phyloP scores from a whole-genome alignment of 2,113 vertebrate species.

The Rana temporaria region DNA sequence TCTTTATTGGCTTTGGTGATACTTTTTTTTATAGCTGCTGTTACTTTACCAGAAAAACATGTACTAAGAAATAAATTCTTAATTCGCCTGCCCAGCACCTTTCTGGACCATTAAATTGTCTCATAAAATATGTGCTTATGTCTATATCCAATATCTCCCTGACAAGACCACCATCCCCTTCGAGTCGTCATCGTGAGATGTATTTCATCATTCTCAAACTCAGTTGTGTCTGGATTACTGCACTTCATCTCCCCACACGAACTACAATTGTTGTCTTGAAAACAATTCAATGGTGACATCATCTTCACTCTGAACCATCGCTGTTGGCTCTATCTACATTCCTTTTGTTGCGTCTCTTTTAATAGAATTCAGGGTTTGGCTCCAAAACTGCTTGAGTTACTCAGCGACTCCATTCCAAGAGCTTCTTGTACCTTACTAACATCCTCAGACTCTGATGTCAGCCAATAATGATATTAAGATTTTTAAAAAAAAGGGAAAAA shows the following conservation, averaged over 20 bases:
- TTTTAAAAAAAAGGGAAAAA: slow-evolving; percentile 53
- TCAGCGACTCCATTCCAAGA: slow-evolving; percentile 65
- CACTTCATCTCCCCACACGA: slow-evolving; percentile 7
- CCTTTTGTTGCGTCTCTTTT: slow-evolving; percentile 47
- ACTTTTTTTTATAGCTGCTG: slow-evolving; percentile 36
- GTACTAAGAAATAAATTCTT: slow-evolving; percentile 9
- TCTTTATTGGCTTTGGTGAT: slow-evolving; percentile 1
- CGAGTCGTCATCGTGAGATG: slow-evolving; percentile 46
- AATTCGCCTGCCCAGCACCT: slow-evolving; percentile 45
- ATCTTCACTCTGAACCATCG: slow-evolving; percentile 62
- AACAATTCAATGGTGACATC: slow-evolving; percentile 70
- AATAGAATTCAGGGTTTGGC: slow-evolving; percentile 72
- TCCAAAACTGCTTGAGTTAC: slow-evolving; percentile 67
- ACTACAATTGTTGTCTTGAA: slow-evolving; percentile 68
- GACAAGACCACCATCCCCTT: neutral
- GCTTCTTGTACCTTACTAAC: slow-evolving; percentile 58
- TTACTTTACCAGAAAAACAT: slow-evolving; percentile 41
- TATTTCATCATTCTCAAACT: slow-evolving; percentile 42
- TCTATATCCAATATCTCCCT: neutral
- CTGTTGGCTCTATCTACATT: slow-evolving; percentile 63
- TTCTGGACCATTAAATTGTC: slow-evolving; percentile 44
- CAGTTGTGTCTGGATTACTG: slow-evolving; percentile 56
- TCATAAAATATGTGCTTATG: slow-evolving; percentile 35
- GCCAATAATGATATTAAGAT: slow-evolving; percentile 55
- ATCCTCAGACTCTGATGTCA: slow-evolving; percentile 68